phyloP scores from a whole-genome alignment of 1,140 invertebrate genomes.

The Drepana arcuata region DNA sequence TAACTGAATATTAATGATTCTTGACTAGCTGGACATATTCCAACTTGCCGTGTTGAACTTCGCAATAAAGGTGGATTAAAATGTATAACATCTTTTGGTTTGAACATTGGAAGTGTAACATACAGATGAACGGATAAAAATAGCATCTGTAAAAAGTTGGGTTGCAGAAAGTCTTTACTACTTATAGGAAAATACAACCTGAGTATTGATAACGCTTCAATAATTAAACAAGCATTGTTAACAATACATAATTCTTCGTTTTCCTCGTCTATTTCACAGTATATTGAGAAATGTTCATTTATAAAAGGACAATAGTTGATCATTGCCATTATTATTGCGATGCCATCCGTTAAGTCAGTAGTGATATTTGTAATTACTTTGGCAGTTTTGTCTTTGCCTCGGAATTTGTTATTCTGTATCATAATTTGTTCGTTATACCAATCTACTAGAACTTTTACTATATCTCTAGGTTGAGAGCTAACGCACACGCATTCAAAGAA shows the following conservation, averaged over 20 bases:
- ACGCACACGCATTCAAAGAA: slow-evolving; percentile 56
- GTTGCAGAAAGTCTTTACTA: slow-evolving; percentile 46
- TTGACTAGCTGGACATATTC: slow-evolving; percentile 39
- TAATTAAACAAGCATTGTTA: slow-evolving; percentile 54
- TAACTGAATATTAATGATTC: slow-evolving; percentile 45
- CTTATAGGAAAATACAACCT: slow-evolving; percentile 50
- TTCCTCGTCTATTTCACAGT: slow-evolving; percentile 29
- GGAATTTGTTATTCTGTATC: slow-evolving; percentile 27
- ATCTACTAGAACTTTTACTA: slow-evolving; percentile 35
- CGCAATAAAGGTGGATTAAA: slow-evolving; percentile 51
- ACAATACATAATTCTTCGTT: slow-evolving; percentile 27
- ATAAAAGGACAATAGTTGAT: slow-evolving; percentile 52
- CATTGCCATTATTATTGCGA: slow-evolving; percentile 41
- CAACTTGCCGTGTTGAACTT: slow-evolving; percentile 42
- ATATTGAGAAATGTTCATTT: slow-evolving; percentile 35
- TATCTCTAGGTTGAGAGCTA: slow-evolving; percentile 37
- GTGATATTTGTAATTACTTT: slow-evolving; percentile 49
- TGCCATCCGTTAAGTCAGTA: slow-evolving; percentile 45
- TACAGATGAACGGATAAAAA: slow-evolving; percentile 60
- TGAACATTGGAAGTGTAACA: slow-evolving; percentile 48
- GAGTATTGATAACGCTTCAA: slow-evolving; percentile 44
- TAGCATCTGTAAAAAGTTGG: slow-evolving; percentile 58
- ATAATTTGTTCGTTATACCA: slow-evolving; percentile 56
- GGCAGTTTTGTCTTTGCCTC: slow-evolving; percentile 20
- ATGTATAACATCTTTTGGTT: slow-evolving; percentile 41